These are phyloP conservation scores for Eutolmus rufibarbis DNA, from an alignment of 2,888 invertebrate species.

Conservation along the genomic window DNA sequence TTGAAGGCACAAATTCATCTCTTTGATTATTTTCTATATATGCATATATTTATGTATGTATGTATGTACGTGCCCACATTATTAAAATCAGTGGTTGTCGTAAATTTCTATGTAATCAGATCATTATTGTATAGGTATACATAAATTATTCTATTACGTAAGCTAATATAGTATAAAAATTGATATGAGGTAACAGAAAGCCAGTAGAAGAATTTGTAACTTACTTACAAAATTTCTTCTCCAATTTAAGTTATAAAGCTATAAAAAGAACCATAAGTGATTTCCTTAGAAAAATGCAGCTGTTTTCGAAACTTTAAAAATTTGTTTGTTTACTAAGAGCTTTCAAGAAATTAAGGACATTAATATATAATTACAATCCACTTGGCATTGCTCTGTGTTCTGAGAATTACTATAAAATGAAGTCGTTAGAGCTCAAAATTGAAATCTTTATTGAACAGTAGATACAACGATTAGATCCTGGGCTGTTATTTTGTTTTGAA, in stretches of 20 bases:
- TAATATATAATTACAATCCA: neutral
- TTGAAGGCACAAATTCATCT: too few relatives aligned
- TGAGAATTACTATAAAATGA: neutral
- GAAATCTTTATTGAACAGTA: neutral
- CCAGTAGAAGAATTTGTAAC: neutral
- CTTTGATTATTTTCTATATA: too few relatives aligned
- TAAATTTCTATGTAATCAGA: too few relatives aligned
- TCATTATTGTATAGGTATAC: too few relatives aligned
- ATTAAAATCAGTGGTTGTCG: too few relatives aligned
- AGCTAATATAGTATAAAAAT: neutral
- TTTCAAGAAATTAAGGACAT: neutral
- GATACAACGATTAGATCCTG: neutral
- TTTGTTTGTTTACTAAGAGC: neutral
- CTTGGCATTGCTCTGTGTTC: neutral
- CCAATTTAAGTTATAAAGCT: neutral
- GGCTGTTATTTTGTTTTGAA: neutral
- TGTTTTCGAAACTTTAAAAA: neutral
- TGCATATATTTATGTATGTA: too few relatives aligned
- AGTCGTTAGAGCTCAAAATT: neutral
- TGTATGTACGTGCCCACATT: too few relatives aligned
- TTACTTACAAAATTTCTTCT: neutral
- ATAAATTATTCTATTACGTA: too few relatives aligned
- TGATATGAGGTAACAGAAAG: neutral
- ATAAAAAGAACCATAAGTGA: neutral
- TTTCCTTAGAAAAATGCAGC: neutral